These are phyloP conservation scores for Ectemnius cavifrons DNA, from an alignment of 2,888 invertebrate genomes.

Conservation along the genomic window DNA sequence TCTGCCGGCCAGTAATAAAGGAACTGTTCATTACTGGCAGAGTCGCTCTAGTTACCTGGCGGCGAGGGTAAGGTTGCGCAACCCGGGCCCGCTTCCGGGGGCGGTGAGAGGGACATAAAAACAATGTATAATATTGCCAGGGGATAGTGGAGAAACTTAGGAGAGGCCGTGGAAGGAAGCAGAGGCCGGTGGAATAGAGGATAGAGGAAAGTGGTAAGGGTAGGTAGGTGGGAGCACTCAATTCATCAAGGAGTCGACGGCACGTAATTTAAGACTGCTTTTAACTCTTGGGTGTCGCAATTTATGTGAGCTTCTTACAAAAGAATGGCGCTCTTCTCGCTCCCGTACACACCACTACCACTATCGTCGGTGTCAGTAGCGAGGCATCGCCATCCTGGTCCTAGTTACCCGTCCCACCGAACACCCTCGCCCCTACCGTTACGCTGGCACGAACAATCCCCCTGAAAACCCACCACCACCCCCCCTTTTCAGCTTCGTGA, in stretches of 20 bases:
- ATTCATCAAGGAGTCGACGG: constrained; percentile 78
- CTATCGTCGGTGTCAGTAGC: constrained; percentile 41
- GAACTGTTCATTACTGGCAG: constrained; percentile 59
- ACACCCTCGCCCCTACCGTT: constrained; percentile 44
- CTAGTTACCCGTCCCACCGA: constrained; percentile 41
- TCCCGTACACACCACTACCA: constrained; percentile 63
- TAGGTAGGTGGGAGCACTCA: constrained; percentile 74
- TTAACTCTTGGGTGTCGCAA: constrained; percentile 78
- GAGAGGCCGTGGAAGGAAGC: constrained; percentile 40
- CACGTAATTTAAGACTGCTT: constrained; percentile 78
- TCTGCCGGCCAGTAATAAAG: constrained; percentile 26
- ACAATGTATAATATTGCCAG: constrained; percentile 70
- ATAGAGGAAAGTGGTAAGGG: constrained; percentile 41
- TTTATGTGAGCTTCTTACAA: constrained; percentile 78
- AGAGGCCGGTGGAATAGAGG: constrained; percentile 29
- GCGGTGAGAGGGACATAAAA: constrained; percentile 69
- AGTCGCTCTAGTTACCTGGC: constrained; percentile 66
- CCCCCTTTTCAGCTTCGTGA: constrained; percentile 39
- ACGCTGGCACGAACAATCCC: constrained; percentile 48
- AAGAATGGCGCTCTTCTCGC: constrained; percentile 75
- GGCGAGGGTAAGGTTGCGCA: constrained; percentile 39
- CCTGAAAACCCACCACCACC: constrained; percentile 46
- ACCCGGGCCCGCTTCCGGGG: constrained; percentile 36
- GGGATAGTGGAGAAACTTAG: constrained; percentile 50
- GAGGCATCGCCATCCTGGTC: constrained; percentile 55